phyloP scores from a whole-genome alignment of 2,797 vertebrate genomes.

The Rhinella marina region DNA sequence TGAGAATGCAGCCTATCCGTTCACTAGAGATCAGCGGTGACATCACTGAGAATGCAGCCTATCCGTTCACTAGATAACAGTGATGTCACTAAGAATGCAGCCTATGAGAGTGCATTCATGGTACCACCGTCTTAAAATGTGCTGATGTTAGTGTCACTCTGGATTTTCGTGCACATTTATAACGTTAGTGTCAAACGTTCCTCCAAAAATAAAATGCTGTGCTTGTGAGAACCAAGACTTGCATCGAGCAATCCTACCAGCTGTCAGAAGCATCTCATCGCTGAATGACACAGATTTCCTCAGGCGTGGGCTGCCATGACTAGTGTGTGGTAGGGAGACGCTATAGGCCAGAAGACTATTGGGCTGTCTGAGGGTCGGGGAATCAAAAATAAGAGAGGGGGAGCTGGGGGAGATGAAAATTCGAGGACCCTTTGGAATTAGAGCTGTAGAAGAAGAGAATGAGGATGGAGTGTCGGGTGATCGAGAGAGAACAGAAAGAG shows the following conservation, averaged over 20 bases:
- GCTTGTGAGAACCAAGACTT: slow-evolving; percentile 64
- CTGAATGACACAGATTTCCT: slow-evolving; percentile 98
- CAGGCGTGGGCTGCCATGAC: slow-evolving; percentile 88
- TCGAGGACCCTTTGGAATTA: slow-evolving; percentile 80
- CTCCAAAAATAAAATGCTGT: not conserved
- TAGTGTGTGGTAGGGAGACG: slow-evolving; percentile 79
- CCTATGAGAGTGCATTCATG: not conserved
- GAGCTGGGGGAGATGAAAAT: slow-evolving; percentile 91
- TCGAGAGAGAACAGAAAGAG: slow-evolving; percentile 62
- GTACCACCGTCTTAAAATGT: not conserved
- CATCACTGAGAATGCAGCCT: too few species aligned
- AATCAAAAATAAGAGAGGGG: slow-evolving; percentile 85
- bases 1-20: too few species aligned
- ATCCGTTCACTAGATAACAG: too few species aligned
- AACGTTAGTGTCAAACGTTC: not conserved
- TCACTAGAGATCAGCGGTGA: too few species aligned
- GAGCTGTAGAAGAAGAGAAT: slow-evolving; percentile 80
- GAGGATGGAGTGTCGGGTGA: slow-evolving; percentile 77
- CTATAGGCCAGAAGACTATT: slow-evolving; percentile 79
- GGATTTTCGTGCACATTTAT: not conserved
- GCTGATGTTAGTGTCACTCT: not conserved
- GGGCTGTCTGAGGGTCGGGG: slow-evolving; percentile 83
- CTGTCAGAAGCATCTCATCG: slow-evolving; percentile 92
- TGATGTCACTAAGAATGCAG: too few species aligned
- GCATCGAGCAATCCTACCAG: slow-evolving; percentile 88